Evolutionary conservation across 1,140 invertebrate genomes (phyloP), one percentile per base, ranked within the genome.

Genomic region (Theocolax elegans): DNA sequence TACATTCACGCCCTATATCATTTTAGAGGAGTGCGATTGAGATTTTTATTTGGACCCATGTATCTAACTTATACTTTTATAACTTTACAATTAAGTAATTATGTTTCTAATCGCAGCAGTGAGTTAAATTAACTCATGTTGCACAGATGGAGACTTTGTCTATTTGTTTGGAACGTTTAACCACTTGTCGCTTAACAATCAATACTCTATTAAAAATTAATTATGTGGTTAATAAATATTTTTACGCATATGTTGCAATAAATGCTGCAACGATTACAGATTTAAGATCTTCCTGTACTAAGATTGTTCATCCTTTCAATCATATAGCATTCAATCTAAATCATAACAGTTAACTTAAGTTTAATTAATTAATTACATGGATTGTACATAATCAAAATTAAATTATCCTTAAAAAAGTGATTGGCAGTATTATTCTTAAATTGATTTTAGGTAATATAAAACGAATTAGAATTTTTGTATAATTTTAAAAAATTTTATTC

Each of bases 71-170:
- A 42, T 8, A 8, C n/a, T 42, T 59, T 19, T 31, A 42, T 17
- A 53, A 63, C 27, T 27, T 23, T 75, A 70, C 48, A 27, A 69
- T 71, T 64, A 48, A 53, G 69, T 76, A 66, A 67, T 67, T 68
- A 65, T 58, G 46, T 49, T n/a, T n/a, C n/a, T n/a, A n/a, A n/a
- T n/a, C n/a, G n/a, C n/a, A n/a, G n/a, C n/a, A n/a, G n/a, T n/a
- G n/a, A n/a, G n/a, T n/a, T n/a, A n/a, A n/a, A 21, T 80, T 80
- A 73, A 72, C 23, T 73, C 2, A n/a, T 17, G 1, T 27, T 59
- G 27, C 42, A 60, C n/a, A 54, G 17, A 69, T 21, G 27, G 15
- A 17, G 54, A 54, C 19, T 42, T 44, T 38, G 13, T 15, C 25
- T 27, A 60, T n/a, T 48, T 42, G 15, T 35, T 42, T 35, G 19